These are phyloP conservation scores for Amphipoea lucens DNA, from an alignment of 2,888 invertebrate genomes.

Conservation along the genomic window DNA sequence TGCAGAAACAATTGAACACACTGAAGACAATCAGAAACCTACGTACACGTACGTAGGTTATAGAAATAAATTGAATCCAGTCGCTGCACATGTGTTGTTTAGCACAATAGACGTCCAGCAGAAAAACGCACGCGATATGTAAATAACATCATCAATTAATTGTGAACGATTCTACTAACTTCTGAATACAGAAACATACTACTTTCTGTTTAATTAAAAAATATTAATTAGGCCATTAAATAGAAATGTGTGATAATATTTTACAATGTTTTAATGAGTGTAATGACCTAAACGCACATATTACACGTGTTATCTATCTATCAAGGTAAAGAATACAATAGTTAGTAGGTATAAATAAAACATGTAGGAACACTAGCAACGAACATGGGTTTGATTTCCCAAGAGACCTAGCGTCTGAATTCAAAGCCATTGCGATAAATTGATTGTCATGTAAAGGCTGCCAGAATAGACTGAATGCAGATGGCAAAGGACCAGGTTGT, in stretches of 20 bases:
- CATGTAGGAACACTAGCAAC: neutral
- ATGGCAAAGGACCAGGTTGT: neutral
- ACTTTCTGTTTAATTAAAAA: slow-evolving; percentile 1
- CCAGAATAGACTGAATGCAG: neutral
- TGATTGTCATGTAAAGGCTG: neutral
- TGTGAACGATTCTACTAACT: slow-evolving; percentile 6
- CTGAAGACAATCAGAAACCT: slow-evolving; percentile 27
- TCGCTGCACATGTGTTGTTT: slow-evolving; percentile 13
- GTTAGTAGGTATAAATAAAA: neutral
- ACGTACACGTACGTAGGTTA: slow-evolving; percentile 19
- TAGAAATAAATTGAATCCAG: slow-evolving; percentile 29
- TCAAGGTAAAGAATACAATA: neutral
- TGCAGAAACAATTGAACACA: slow-evolving; percentile 33
- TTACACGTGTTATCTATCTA: neutral
- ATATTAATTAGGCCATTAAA: neutral
- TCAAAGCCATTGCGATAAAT: neutral
- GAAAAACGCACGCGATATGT: slow-evolving; percentile 33
- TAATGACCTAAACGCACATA: neutral
- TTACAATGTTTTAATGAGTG: neutral
- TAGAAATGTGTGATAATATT: neutral
- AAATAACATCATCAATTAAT: slow-evolving; percentile 25
- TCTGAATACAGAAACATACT: neutral
- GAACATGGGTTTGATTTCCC: slow-evolving; percentile 19
- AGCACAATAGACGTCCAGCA: slow-evolving; percentile 17
- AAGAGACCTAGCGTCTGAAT: neutral